Evolutionary conservation across 2,888 invertebrate genomes (phyloP).

Genomic region (Aricia artaxerxes): DNA sequence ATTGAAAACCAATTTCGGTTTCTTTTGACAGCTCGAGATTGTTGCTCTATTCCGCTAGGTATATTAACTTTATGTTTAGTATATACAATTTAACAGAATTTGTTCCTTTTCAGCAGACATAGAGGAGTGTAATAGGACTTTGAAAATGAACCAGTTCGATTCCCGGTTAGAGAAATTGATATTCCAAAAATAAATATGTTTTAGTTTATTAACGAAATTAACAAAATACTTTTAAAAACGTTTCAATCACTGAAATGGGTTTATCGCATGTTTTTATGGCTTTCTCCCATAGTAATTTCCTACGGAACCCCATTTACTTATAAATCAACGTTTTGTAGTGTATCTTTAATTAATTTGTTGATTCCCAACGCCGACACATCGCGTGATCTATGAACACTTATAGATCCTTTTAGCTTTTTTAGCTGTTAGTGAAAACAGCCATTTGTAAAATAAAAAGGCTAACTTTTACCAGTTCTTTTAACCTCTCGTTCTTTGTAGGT

Average conservation of each 20-base stretch:
- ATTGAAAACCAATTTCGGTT: no score
- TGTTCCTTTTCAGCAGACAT: no score
- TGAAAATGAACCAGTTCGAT: background rate
- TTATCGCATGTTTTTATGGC: background rate
- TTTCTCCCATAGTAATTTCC: background rate
- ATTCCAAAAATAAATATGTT: no score
- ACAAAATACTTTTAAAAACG: background rate
- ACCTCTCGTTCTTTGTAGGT: no score
- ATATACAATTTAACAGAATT: no score
- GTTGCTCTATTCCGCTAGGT: no score
- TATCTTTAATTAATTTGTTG: constrained; percentile 62
- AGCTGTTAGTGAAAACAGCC: background rate
- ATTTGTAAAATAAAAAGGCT: background rate
- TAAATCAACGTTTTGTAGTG: constrained; percentile 48
- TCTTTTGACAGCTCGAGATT: no score
- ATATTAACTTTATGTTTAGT: no score
- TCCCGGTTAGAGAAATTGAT: background rate
- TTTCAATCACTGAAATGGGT: background rate
- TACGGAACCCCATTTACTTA: constrained; percentile 28
- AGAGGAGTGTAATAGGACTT: no score
- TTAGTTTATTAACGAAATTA: no score
- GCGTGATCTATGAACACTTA: constrained; percentile 58
- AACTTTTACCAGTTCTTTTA: background rate
- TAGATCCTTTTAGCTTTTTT: constrained; percentile 28
- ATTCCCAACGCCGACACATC: constrained; percentile 54